phyloP scores from a whole-genome alignment of 2,888 invertebrate genomes.

The Invenusta paracnida region DNA sequence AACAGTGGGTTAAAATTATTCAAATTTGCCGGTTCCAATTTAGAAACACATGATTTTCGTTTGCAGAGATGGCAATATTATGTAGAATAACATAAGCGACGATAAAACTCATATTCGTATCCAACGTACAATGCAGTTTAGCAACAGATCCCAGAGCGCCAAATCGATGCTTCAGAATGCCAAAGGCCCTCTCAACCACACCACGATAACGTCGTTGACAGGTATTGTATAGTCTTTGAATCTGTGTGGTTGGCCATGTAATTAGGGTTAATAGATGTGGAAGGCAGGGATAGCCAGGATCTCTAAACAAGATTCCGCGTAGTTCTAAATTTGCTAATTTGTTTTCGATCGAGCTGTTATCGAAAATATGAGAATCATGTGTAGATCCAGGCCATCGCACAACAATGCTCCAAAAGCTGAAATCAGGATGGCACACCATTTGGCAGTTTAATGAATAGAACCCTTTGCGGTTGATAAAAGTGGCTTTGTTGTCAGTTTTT shows the following conservation, averaged over 20 bases:
- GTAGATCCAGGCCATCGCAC: neutral
- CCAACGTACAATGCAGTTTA: neutral
- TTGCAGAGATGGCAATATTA: neutral
- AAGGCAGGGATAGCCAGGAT: neutral
- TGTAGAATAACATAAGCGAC: neutral
- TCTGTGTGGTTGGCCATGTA: neutral
- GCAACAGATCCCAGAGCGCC: neutral
- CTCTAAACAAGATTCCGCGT: neutral
- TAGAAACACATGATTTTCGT: neutral
- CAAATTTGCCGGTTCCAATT: neutral
- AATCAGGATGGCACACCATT: slow-evolving; percentile 1
- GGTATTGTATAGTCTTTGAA: neutral
- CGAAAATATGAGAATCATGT: slow-evolving; percentile 10
- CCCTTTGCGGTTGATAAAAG: neutral
- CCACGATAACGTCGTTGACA: neutral
- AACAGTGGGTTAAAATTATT: too few relatives aligned
- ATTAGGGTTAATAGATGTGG: neutral
- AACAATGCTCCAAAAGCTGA: slow-evolving; percentile 6
- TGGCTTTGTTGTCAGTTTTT: neutral
- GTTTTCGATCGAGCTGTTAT: neutral
- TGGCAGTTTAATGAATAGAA: slow-evolving; percentile 23
- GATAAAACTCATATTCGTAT: neutral
- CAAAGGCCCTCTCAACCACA: neutral
- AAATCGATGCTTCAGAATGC: neutral
- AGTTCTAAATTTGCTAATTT: neutral